These are phyloP conservation scores for Eumacrocentrus americanus DNA, from an alignment of 2,888 invertebrate species.

Conservation along the genomic window DNA sequence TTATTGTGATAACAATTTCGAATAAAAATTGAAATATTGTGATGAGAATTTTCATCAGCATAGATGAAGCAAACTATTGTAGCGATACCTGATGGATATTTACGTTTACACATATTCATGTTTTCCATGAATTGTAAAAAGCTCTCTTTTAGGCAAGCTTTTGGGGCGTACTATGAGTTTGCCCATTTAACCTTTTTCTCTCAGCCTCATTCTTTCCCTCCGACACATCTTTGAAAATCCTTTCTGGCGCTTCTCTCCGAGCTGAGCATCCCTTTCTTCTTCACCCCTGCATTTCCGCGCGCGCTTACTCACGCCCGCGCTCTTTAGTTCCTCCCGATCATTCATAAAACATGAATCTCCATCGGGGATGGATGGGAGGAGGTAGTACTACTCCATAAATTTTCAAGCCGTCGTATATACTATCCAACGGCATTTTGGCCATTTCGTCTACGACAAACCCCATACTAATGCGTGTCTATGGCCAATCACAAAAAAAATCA, in stretches of 20 bases:
- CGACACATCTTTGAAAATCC: background rate
- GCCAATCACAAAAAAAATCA: too few species aligned
- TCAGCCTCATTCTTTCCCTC: background rate
- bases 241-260: background rate
- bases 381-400: constrained; percentile 52
- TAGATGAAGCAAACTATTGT: too few species aligned
- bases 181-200: background rate
- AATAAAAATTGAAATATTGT: background rate
- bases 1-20: background rate
- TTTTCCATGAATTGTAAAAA: background rate
- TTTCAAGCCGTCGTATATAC: constrained; percentile 42
- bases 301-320: constrained; percentile 1
- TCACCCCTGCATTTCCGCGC: background rate
- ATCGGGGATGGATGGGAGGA: constrained; percentile 54
- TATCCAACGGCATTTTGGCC: constrained; percentile 39
- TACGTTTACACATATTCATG: background rate
- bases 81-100: too few species aligned
- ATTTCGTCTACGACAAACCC: too few species aligned
- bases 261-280: background rate
- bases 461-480: too few species aligned
- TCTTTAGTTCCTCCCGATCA: constrained; percentile 33
- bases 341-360: constrained; percentile 57
- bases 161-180: background rate
- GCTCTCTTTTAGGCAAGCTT: too few species aligned
- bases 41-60: too few species aligned